Evolutionary conservation across 2,113 vertebrate species (phyloP), one percentile per base, ranked within the genome.

Genomic region (Trogon melanurus): DNA sequence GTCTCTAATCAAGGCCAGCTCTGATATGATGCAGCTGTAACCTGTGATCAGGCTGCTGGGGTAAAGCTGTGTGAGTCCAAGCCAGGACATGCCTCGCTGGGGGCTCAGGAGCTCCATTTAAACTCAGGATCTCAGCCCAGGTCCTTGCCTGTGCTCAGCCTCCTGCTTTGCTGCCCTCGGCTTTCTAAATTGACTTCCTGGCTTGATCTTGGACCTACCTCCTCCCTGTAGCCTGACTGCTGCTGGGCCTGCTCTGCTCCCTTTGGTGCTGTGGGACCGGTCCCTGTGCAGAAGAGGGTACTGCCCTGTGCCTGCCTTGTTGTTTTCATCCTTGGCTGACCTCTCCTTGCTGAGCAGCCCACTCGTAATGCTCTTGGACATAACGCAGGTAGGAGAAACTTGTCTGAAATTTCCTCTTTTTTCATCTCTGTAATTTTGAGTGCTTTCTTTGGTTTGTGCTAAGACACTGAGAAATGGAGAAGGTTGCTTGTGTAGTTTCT

Each of bases 31-130:
- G 60, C 45, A 80, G 30, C 81, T 64, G 54, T 41, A 73, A 41
- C 72, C 54, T 21, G 36, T n/a, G 17, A 5, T 18, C 32, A 48
- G 60, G 57, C 64, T 87, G 45, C 30, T 44, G 22, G 50, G 47
- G 6, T 16, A 67, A 13, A 45, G 34, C 53, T 4, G 7, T 11
- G 44, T 10, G 56, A 2, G 11, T 0, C 58, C 10, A 48, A 27
- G 64, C 45, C 34, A 29, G 6, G 50, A 8, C 2, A 1, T 20
- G 34, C 5, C 53, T n/a, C 3, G 0, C 5, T 8, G 1, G 20
- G 20, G 19, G 19, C 70, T 81, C 51, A 34, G 62, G 41, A 73
- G 50, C 60, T 73, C 15, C 6, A 9, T 36, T 13, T 36, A 9
- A 70, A 34, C 34, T 50, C 50, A 70, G 53, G 1, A 3, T 2